These are phyloP conservation scores for Yponomeuta evonymella DNA, from an alignment of 2,888 invertebrate genomes.

Conservation along the genomic window DNA sequence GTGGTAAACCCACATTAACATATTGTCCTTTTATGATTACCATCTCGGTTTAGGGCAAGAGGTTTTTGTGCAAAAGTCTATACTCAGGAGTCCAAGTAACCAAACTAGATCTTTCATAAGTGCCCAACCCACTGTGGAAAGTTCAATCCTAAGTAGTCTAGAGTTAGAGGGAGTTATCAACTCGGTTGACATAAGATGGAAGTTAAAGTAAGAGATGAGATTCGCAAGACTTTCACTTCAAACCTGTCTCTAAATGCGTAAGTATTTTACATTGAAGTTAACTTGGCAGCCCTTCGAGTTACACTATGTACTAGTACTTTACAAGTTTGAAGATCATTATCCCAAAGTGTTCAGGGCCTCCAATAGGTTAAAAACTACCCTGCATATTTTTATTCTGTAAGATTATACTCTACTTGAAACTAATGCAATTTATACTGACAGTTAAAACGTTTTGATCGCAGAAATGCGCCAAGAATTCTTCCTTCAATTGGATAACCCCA, in stretches of 20 bases:
- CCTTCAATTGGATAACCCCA: background rate
- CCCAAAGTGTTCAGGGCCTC: too few relatives aligned
- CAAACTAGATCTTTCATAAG: background rate
- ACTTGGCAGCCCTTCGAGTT: background rate
- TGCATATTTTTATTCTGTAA: too few relatives aligned
- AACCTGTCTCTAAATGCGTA: background rate
- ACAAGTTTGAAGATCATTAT: background rate
- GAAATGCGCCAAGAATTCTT: background rate
- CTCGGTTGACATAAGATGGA: background rate
- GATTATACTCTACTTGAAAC: background rate
- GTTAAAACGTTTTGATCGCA: background rate
- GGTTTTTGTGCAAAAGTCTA: too few relatives aligned
- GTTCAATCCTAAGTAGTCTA: background rate
- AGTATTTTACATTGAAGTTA: background rate
- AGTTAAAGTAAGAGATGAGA: conserved; percentile 1
- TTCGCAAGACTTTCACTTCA: conserved; percentile 1
- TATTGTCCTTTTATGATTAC: too few relatives aligned
- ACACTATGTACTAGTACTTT: background rate
- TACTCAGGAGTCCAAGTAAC: background rate
- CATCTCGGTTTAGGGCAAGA: too few relatives aligned
- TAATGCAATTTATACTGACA: background rate
- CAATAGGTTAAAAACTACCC: too few relatives aligned
- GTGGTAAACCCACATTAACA: too few relatives aligned
- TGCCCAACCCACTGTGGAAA: background rate
- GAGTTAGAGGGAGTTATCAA: background rate